Conservation (phyloP, 1,140 invertebrate species). For the Scaptomyza graminum region DNA sequence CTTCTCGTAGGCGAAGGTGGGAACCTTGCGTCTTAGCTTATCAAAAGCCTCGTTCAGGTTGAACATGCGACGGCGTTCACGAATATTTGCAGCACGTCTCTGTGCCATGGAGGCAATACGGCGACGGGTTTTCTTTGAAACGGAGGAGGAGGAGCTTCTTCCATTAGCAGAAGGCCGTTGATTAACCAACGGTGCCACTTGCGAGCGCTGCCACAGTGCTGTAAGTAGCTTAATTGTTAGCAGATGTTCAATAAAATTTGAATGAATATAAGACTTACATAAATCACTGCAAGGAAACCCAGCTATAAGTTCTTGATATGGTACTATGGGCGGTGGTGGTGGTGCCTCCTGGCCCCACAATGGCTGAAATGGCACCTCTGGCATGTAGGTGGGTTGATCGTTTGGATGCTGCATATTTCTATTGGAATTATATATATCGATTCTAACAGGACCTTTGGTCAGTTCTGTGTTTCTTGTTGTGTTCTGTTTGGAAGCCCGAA, state of each 20-base stretch:
- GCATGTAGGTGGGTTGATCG: constrained; percentile 76
- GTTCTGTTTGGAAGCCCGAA: constrained; percentile 72
- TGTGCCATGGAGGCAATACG: constrained; percentile 95
- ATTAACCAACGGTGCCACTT: constrained; percentile 71
- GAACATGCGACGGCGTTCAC: constrained; percentile 97
- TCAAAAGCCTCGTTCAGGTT: constrained; percentile 99
- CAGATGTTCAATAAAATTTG: background rate
- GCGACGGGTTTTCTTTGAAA: constrained; percentile 91
- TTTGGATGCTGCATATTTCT: constrained; percentile 72
- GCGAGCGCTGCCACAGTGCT: constrained; percentile 84
- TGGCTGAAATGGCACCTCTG: constrained; percentile 83
- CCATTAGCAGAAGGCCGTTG: constrained; percentile 63
- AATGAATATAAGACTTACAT: constrained; percentile 72
- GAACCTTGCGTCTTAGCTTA: constrained; percentile 95
- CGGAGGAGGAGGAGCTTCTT: constrained; percentile 55
- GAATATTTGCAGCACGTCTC: constrained; percentile 95
- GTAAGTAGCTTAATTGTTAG: constrained; percentile 28
- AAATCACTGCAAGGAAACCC: constrained; percentile 85
- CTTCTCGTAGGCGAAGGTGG: constrained; percentile 99
- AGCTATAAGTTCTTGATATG: constrained; percentile 85
- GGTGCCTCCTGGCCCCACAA: constrained; percentile 76
- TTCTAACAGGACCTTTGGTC: constrained; percentile 44
- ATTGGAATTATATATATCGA: constrained; percentile 11
- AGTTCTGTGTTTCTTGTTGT: constrained; percentile 55
- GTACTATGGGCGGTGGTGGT: constrained; percentile 79